Conservation (phyloP, 2,113 vertebrate genomes). For the Saguinus imperator region DNA sequence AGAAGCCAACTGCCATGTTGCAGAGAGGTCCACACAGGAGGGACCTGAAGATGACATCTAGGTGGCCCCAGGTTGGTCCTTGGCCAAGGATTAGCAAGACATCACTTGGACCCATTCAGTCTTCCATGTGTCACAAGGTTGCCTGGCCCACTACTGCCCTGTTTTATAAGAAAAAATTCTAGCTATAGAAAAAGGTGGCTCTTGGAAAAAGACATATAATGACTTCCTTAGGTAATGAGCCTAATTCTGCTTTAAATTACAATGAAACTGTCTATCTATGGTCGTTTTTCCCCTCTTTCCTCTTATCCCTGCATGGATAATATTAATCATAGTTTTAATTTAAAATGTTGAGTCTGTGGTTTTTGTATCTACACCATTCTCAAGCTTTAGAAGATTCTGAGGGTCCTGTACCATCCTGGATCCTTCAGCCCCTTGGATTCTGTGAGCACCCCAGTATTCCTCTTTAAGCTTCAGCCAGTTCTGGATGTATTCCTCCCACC, state of each 20-base stretch:
- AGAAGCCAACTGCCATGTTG: neutral
- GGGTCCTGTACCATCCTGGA: neutral
- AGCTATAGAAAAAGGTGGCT: neutral
- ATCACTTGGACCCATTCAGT: neutral
- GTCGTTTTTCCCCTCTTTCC: neutral
- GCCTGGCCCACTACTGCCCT: neutral
- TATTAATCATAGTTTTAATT: neutral
- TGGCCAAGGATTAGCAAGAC: neutral
- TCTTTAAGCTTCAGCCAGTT: neutral
- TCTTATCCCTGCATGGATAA: neutral
- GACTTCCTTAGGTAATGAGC: neutral
- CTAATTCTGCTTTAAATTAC: neutral
- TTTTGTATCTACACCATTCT: neutral
- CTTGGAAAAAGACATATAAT: neutral
- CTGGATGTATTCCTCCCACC: neutral
- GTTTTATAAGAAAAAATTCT: neutral
- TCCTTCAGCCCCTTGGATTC: neutral
- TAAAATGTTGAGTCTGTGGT: neutral
- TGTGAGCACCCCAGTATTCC: neutral
- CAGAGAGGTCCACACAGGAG: neutral
- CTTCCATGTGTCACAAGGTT: neutral
- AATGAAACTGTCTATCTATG: neutral
- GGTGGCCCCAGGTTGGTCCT: neutral
- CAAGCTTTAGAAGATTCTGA: neutral
- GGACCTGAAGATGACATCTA: neutral